phyloP scores from a whole-genome alignment of 2,797 vertebrate genomes.

The Erithacus rubecula region DNA sequence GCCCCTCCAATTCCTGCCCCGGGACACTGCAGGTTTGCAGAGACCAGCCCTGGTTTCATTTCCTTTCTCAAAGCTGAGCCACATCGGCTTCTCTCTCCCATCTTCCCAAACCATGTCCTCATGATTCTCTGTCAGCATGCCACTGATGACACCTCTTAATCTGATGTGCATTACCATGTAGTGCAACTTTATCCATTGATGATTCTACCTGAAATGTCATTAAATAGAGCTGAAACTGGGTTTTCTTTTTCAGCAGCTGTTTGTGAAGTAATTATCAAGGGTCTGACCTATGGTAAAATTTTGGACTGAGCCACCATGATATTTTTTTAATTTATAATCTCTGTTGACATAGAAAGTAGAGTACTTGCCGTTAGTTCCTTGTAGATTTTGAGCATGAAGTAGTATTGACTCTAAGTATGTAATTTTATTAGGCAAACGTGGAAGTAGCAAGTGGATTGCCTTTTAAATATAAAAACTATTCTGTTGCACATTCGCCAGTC shows the following conservation, averaged over 20 bases:
- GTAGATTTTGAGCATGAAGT: conserved; percentile 60
- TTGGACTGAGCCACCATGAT: background rate
- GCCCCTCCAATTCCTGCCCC: background rate
- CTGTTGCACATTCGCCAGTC: background rate
- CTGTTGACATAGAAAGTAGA: conserved; percentile 50
- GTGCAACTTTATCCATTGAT: background rate
- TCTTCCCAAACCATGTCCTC: background rate
- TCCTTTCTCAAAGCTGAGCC: background rate
- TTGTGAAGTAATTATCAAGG: background rate
- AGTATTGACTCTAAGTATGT: conserved; percentile 58
- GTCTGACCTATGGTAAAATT: background rate
- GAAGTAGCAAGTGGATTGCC: conserved; percentile 42
- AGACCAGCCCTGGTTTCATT: background rate
- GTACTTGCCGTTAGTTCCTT: conserved; percentile 51
- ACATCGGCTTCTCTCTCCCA: background rate
- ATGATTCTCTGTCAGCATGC: background rate
- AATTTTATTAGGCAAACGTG: conserved; percentile 48
- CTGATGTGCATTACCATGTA: conserved; percentile 46
- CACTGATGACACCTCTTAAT: background rate
- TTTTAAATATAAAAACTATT: background rate
- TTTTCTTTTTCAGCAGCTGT: conserved; percentile 36
- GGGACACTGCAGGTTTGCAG: background rate
- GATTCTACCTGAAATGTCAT: conserved; percentile 14
- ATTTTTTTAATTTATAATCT: conserved; percentile 6
- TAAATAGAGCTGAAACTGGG: conserved; percentile 22